Conservation (phyloP, 2,888 invertebrate species). For the Plagiodera versicolora region DNA sequence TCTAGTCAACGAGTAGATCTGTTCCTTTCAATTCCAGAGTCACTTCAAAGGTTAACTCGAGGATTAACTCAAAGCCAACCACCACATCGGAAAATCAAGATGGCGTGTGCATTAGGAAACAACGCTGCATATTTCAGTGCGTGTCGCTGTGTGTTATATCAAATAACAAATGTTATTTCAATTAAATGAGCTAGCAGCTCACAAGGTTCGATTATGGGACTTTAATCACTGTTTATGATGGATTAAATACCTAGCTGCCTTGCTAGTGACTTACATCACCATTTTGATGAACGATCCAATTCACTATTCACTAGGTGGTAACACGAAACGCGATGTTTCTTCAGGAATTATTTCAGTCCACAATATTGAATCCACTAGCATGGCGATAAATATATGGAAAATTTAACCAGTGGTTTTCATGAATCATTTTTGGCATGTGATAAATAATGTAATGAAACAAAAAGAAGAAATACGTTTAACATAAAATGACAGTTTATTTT, state of each 20-base stretch:
- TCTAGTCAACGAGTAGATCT: no score
- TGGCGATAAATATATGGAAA: no score
- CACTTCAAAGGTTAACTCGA: neutral
- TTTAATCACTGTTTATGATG: conserved; percentile 28
- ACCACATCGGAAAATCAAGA: neutral
- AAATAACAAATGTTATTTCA: conserved; percentile 39
- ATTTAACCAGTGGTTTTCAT: no score
- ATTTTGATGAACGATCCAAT: neutral
- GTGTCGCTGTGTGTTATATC: conserved; percentile 35
- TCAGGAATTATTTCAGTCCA: neutral
- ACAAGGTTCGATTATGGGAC: conserved; percentile 21
- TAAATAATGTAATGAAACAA: no score
- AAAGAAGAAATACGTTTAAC: no score
- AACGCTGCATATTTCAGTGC: conserved; percentile 36
- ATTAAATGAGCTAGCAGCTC: conserved; percentile 33
- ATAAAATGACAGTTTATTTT: no score
- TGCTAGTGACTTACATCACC: neutral
- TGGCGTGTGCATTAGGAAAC: conserved; percentile 28
- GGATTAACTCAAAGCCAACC: neutral
- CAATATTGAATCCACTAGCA: no score
- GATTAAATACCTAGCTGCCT: conserved; percentile 15
- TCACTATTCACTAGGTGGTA: neutral
- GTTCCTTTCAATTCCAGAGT: neutral
- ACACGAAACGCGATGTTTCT: neutral
- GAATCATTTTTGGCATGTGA: no score